Evolutionary conservation across 2,888 invertebrate genomes (phyloP), one percentile per base, ranked within the genome.

Genomic region (Gasteruption jaculator): DNA sequence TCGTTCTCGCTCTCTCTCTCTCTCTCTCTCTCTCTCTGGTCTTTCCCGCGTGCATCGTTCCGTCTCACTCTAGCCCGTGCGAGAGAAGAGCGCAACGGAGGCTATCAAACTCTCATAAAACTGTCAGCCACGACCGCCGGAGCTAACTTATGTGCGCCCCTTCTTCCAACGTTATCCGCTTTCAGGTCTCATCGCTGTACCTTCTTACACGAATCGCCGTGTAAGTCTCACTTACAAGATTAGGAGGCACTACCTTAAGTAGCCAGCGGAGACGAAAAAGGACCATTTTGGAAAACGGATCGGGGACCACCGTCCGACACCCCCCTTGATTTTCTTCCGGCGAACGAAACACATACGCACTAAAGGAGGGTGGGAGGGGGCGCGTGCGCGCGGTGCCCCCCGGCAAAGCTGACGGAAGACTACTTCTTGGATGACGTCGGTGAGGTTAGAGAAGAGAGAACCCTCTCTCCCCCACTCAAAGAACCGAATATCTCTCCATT

Each of bases 91-190:
- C 56, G 51, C 50, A 52, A 54, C 58, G 55, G 56, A 59, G 65
- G 63, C 70, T 68, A 69, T 70, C 70, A 70, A 70, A 70, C 67
- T 69, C 70, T 68, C 70, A 68, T 70, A 70, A 70, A 70, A 70
- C 70, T 70, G 70, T 70, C 70, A 70, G 60, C 61, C 61, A 53
- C 58, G 60, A 50, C 61, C 64, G 61, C 58, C 59, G 57, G 53
- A 32, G 49, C 60, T 69, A 68, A 70, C 65, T 70, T 70, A 70
- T 70, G 69, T 60, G 61, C 60, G 50, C 46, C 56, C 56, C 48
- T 47, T 53, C 53, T 41, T 46, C 34, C 29, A 19, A 21, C 43
- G 46, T 34, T 31, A 43, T 39, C 39, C 45, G 45, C 34, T 38
- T 36, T 40, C 36, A 38, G 43, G 22, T n/a, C 20, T 24, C 31